Conservation (phyloP, 2,113 vertebrate species). For the Monarcha castaneiventris region DNA sequence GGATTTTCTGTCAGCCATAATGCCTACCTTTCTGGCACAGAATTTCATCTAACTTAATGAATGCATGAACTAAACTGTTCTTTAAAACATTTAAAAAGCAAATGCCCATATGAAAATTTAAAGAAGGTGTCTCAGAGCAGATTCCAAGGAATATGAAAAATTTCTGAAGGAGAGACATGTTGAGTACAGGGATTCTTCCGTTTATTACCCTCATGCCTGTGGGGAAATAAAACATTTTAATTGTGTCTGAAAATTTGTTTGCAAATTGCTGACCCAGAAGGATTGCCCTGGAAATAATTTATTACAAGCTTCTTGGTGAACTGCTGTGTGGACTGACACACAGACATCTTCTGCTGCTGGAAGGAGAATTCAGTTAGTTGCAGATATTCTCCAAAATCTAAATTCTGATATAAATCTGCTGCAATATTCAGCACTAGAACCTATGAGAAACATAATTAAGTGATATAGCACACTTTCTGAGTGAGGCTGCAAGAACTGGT, state of each 20-base stretch:
- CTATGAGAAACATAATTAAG: not conserved
- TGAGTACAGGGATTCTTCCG: not conserved
- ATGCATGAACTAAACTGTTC: not conserved
- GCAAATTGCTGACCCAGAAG: not conserved
- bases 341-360: not conserved
- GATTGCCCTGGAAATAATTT: not conserved
- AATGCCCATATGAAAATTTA: not conserved
- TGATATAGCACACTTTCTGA: not conserved
- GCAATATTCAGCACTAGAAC: not conserved
- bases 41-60: not conserved
- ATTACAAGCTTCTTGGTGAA: not conserved
- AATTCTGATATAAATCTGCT: not conserved
- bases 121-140: not conserved
- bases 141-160: not conserved
- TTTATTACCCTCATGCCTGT: not conserved
- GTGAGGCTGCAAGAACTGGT: not conserved
- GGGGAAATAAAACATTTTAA: slow-evolving; percentile 14
- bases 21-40: not conserved
- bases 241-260: slow-evolving; percentile 5
- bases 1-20: not conserved
- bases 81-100: not conserved
- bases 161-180: not conserved
- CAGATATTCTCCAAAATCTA: not conserved
- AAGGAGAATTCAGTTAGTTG: not conserved
- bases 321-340: not conserved